Evolutionary conservation across 2,888 invertebrate genomes (phyloP).

Genomic region (Brenthis ino): DNA sequence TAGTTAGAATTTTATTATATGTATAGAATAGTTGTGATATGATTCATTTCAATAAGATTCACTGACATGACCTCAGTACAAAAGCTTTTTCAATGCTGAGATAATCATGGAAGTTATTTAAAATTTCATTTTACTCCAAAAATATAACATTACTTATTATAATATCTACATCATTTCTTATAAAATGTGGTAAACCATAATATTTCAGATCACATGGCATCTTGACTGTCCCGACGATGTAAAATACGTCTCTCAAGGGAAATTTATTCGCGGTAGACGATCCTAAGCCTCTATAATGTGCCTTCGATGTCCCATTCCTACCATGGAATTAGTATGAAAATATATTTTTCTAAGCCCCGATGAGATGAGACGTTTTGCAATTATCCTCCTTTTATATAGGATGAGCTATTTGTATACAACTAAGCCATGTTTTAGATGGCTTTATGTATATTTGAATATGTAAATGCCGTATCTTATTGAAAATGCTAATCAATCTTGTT

Average conservation of each 20-base stretch:
- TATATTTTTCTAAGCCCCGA: constrained; percentile 34
- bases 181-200: constrained; percentile 33
- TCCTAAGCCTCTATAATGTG: constrained; percentile 66
- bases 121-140: not conserved
- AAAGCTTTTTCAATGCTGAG: too few relatives aligned
- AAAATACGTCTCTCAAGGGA: constrained; percentile 72
- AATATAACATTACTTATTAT: constrained; percentile 1
- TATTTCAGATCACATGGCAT: constrained; percentile 37
- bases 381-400: constrained; percentile 28
- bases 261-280: constrained; percentile 70
- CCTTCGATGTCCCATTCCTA: constrained; percentile 58
- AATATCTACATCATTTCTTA: constrained; percentile 13
- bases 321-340: constrained; percentile 44
- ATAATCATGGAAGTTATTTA: too few relatives aligned
- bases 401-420: constrained; percentile 14
- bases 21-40: too few relatives aligned
- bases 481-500: too few relatives aligned
- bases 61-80: too few relatives aligned
- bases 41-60: too few relatives aligned
- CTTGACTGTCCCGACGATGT: constrained; percentile 45
- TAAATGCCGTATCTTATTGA: not conserved
- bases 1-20: too few relatives aligned
- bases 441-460: not conserved
- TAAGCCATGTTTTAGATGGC: not conserved
- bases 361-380: constrained; percentile 30